These are phyloP conservation scores for Carassius gibelio DNA, from an alignment of 2,113 vertebrate species.

Conservation along the genomic window DNA sequence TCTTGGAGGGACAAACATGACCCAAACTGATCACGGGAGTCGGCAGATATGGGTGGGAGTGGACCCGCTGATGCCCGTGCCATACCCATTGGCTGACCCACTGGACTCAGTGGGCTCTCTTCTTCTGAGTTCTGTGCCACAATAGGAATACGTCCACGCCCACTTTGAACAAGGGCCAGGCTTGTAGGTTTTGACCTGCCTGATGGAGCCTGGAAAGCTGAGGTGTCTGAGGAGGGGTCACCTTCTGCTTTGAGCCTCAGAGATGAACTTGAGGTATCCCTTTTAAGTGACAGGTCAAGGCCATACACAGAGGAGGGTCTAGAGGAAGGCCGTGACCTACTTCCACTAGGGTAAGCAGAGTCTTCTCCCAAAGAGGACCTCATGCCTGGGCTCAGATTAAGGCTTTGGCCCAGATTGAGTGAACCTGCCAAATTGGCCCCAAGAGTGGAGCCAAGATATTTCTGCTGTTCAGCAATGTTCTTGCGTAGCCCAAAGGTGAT, in stretches of 20 bases:
- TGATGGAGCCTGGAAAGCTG: constrained; percentile 85
- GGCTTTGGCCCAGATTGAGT: constrained; percentile 81
- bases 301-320: constrained; percentile 95
- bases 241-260: constrained; percentile 91
- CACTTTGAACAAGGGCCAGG: constrained; percentile 94
- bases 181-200: constrained; percentile 95
- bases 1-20: constrained; percentile 92
- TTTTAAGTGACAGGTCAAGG: constrained; percentile 92
- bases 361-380: constrained; percentile 82
- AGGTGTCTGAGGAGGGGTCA: constrained; percentile 84
- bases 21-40: constrained; percentile 97
- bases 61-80: constrained; percentile 95
- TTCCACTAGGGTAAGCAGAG: constrained; percentile 87
- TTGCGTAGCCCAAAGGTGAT: constrained; percentile 96
- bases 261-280: constrained; percentile 93
- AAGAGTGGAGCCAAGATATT: constrained; percentile 87
- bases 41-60: constrained; percentile 95
- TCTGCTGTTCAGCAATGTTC: constrained; percentile 97
- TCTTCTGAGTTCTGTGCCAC: constrained; percentile 98
- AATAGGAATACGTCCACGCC: constrained; percentile 91
- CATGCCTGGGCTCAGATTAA: constrained; percentile 76
- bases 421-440: constrained; percentile 86
- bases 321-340: constrained; percentile 92
- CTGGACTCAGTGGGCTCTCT: constrained; percentile 96
- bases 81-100: constrained; percentile 99